phyloP scores from a whole-genome alignment of 2,797 vertebrate species.

The Clarias fuscus region DNA sequence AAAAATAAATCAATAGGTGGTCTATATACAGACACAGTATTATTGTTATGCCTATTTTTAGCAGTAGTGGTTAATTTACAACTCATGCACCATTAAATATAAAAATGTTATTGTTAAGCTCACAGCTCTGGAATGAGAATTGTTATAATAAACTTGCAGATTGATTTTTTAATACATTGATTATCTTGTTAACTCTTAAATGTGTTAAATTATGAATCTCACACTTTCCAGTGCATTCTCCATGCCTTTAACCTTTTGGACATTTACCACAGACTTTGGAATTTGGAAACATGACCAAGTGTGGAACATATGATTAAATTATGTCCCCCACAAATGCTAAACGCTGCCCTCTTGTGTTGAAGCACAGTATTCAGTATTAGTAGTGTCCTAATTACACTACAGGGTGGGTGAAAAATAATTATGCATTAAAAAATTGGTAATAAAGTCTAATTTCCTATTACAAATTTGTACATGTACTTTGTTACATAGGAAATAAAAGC shows the following conservation, averaged over 20 bases:
- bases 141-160: not conserved
- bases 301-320: not conserved
- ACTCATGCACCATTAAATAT: not conserved
- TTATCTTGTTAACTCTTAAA: not conserved
- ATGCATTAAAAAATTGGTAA: no score
- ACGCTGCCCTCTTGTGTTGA: slow-evolving; percentile 28
- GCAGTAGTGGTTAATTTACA: not conserved
- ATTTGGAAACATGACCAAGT: not conserved
- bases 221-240: no score
- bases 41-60: no score
- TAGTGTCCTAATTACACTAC: not conserved
- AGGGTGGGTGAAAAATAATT: no score
- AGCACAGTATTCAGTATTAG: not conserved
- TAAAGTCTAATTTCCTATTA: no score
- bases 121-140: not conserved
- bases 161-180: not conserved
- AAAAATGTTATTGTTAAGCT: not conserved
- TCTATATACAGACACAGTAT: not conserved
- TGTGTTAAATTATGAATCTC: not conserved
- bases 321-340: not conserved
- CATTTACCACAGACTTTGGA: not conserved
- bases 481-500: no score
- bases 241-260: not conserved
- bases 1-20: not conserved
- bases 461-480: no score